Evolutionary conservation across 2,113 vertebrate genomes (phyloP).

Genomic region (Ciconia maguari): DNA sequence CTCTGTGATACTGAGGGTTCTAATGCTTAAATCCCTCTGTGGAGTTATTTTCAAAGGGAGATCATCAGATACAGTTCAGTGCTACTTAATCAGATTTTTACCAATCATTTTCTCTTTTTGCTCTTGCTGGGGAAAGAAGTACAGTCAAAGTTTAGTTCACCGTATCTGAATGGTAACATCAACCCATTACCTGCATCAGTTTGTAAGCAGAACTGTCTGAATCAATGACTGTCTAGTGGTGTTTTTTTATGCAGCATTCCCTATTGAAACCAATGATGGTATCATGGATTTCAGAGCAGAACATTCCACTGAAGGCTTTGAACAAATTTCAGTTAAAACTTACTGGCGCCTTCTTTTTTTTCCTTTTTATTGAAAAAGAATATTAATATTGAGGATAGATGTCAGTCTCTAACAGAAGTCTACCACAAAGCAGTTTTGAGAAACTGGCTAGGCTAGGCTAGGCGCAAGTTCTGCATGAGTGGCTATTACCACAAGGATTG

Average conservation of each 20-base stretch:
- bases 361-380: background rate
- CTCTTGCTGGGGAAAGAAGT: background rate
- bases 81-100: slow-evolving; percentile 21
- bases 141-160: background rate
- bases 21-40: background rate
- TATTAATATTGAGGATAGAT: background rate
- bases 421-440: background rate
- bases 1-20: background rate
- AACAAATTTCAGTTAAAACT: background rate
- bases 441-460: background rate
- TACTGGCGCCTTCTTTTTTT: background rate
- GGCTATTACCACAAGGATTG: slow-evolving; percentile 38
- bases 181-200: background rate
- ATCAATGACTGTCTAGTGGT: background rate
- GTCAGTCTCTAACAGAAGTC: background rate
- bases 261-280: background rate
- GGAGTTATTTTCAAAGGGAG: background rate
- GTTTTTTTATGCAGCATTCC: background rate
- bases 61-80: background rate
- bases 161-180: background rate
- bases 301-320: background rate
- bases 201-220: background rate
- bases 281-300: background rate
- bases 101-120: background rate
- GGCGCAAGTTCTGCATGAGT: slow-evolving; percentile 11